phyloP scores from a whole-genome alignment of 1,140 invertebrate genomes.

The silkworm (Bombyx mori) region ASM3026992v2 NC_085114.1:10762001-10762500 shows the following conservation, averaged over 20 bases:
- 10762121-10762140: constrained; percentile 24
- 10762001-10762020: constrained; percentile 36
- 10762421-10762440: constrained; percentile 82
- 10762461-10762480: constrained; percentile 86
- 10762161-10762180: constrained; percentile 31
- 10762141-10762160: constrained; percentile 39
- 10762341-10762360: constrained; percentile 83
- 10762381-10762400: constrained; percentile 85
- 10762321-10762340: constrained; percentile 91
- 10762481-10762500: constrained; percentile 88
- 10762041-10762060: constrained; percentile 32
- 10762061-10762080: constrained; percentile 31
- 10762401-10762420: constrained; percentile 87
- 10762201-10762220: constrained; percentile 83
- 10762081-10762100: constrained; percentile 36
- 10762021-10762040: constrained; percentile 29
- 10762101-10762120: constrained; percentile 24
- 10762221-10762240: constrained; percentile 87
- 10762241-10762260: constrained; percentile 85
- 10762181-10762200: constrained; percentile 43
- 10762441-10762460: constrained; percentile 80
- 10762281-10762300: constrained; percentile 85
- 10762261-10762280: constrained; percentile 95
- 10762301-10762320: constrained; percentile 81
- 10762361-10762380: constrained; percentile 85